These are phyloP conservation scores for Epinotia bilunana DNA, from an alignment of 2,888 invertebrate species.

Conservation along the genomic window DNA sequence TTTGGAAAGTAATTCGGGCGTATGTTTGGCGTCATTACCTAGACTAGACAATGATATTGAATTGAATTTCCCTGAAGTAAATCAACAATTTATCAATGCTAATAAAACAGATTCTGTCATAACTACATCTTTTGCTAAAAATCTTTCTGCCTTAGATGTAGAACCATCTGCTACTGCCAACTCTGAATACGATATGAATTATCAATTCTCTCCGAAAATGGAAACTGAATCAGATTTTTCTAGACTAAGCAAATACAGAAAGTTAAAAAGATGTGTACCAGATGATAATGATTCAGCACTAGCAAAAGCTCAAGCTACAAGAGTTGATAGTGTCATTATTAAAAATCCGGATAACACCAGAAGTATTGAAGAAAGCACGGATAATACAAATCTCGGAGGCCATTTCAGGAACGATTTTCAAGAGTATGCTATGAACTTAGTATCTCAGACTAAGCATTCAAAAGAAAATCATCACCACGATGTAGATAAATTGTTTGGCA, in stretches of 20 bases:
- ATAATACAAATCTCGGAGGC: slow-evolving; percentile 34
- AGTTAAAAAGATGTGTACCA: slow-evolving; percentile 57
- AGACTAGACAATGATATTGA: slow-evolving; percentile 79
- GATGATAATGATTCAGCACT: slow-evolving; percentile 51
- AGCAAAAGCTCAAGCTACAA: slow-evolving; percentile 53
- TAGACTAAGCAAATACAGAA: slow-evolving; percentile 76
- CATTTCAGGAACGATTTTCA: slow-evolving; percentile 45
- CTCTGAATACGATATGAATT: slow-evolving; percentile 46
- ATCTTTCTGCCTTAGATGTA: slow-evolving; percentile 58
- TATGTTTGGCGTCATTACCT: slow-evolving; percentile 77
- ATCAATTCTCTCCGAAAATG: slow-evolving; percentile 49
- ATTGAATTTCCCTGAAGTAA: slow-evolving; percentile 79
- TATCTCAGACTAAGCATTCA: slow-evolving; percentile 52
- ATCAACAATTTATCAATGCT: slow-evolving; percentile 80
- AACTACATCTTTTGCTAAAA: slow-evolving; percentile 50
- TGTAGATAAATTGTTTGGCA: slow-evolving; percentile 36
- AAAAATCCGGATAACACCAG: slow-evolving; percentile 77
- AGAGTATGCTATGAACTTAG: slow-evolving; percentile 58
- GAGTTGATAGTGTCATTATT: slow-evolving; percentile 79
- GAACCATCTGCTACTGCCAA: slow-evolving; percentile 49
- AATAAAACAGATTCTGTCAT: slow-evolving; percentile 67
- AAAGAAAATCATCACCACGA: slow-evolving; percentile 24
- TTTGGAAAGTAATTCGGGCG: slow-evolving; percentile 74
- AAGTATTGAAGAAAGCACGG: slow-evolving; percentile 55
- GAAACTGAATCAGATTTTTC: slow-evolving; percentile 64